Evolutionary conservation across 2,797 vertebrate species (phyloP), one percentile per base, ranked within the genome.

Genomic region (Pyrocephalus nanus): DNA sequence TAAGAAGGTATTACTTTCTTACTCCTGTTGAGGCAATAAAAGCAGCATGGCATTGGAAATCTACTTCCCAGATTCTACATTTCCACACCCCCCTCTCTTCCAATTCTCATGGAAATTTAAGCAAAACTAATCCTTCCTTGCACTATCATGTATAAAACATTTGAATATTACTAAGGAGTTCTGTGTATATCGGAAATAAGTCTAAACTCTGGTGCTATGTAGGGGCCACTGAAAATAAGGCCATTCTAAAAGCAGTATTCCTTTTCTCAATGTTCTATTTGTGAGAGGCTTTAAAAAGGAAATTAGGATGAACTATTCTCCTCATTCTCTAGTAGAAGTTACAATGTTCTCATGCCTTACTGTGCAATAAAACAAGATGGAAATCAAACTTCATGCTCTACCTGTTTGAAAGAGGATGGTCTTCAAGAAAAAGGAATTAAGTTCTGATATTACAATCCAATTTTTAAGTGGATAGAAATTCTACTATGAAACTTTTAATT

Each of bases 1-100:
- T 47, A 65, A 76, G 69, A 58, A 90, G 67, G 15, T 82, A n/a
- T 45, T 85, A 27, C n/a, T 88, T 89, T 36, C 36, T 87, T 58
- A 75, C 0, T 11, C 38, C 42, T 82, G 2, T 36, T 40, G 42
- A 73, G 71, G 71, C 38, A 85, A 50, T 45, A 87, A 85, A 85
- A 66, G 11, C n/a, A 34, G 30, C 1, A 36, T 62, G 82, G 79
- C 4, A 17, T 47, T 70, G 64, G 50, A 88, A 93, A 45, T 71
- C 50, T 76, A 12, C n/a, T 86, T 82, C 29, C 5, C 12, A 60
- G 30, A 40, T 86, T 79, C 26, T 88, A 1, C 26, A 27, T 36
- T 8, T 6, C 5, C 9, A n/a, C 21, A 7, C 20, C 2, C 21
- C 11, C 12, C n/a, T 2, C n/a, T 2, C 51, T 67, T 75, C 20